Evolutionary conservation across 2,888 invertebrate species (phyloP), one percentile per base, ranked within the genome.

Genomic region (Papilio protenor): DNA sequence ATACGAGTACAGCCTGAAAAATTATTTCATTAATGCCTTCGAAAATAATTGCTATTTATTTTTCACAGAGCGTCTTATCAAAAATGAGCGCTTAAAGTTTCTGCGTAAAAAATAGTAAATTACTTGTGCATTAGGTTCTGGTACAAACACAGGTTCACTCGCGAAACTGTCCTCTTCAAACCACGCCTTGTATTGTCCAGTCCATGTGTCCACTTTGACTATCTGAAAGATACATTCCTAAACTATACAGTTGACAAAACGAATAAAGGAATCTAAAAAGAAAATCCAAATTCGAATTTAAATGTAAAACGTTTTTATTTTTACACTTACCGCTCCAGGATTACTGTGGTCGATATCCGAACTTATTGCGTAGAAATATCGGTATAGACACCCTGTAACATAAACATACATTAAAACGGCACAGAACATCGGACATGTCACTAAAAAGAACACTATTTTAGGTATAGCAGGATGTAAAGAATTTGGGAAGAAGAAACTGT

Each of bases 101-200:
- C 12, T 14, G 49, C 16, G 49, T 16, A 14, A 52, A 14, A 52
- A 52, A 52, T 1, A 52, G 5, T 18, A 52, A 52, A 45, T 40
- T 84, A 92, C 93, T 92, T 95, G 89, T 52, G 96, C 94, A 78
- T 96, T 90, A 0, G 97, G 97, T 21, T 95, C 85, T 4, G 97
- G 96, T 11, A 98, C 96, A 88, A 98, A 98, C 81, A 98, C 96
- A 0, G 98, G 98, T 89, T 98, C 98, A 85, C 98, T 98, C 10
- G 98, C 98, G 87, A 97, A 98, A 79, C 97, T 96, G 82, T 96
- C 96, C 0, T 89, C 87, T 84, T 97, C 97, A 81, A 95, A 96
- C 98, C 98, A 98, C 0, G 96, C 96, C 80, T 92, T 92, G 14
- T 91, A 92, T 0, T 95, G 95, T 81, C 96, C 97, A 0, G 91